Conservation (phyloP, 2,797 vertebrate species). For the Dendrocincla fuliginosa region DNA sequence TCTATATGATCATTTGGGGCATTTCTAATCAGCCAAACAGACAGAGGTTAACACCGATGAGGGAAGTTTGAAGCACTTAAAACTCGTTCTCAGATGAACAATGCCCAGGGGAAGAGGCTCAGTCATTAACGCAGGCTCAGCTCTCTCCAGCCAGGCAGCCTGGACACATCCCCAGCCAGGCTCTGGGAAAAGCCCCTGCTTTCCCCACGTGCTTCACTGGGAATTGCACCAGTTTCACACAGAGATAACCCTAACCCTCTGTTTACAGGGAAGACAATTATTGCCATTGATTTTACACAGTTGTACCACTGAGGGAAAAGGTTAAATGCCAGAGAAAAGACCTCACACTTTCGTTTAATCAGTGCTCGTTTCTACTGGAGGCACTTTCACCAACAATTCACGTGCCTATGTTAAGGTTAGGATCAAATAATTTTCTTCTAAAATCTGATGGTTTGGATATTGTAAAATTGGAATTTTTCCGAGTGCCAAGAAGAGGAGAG, state of each 20-base stretch:
- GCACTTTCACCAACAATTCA: neutral
- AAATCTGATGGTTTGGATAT: neutral
- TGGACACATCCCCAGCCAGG: neutral
- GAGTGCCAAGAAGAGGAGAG: neutral
- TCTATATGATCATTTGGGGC: neutral
- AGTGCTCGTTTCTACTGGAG: neutral
- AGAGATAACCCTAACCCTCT: neutral
- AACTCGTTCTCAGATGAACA: neutral
- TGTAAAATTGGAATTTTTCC: neutral
- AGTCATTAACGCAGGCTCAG: neutral
- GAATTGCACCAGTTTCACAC: neutral
- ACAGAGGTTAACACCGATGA: neutral
- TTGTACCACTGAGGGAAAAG: neutral
- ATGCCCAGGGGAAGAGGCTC: neutral
- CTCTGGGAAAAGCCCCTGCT: neutral
- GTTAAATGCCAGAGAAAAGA: neutral
- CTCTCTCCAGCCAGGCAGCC: neutral
- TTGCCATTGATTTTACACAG: neutral
- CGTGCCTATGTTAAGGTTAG: neutral
- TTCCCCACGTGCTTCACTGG: neutral
- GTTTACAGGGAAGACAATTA: neutral
- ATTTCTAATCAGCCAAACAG: neutral
- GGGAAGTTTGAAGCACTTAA: neutral
- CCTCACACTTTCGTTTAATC: neutral
- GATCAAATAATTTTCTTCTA: neutral